Base-by-base conservation (phyloP, 2,113 vertebrate species). In the Campylomormyrus tamandua region DNA sequence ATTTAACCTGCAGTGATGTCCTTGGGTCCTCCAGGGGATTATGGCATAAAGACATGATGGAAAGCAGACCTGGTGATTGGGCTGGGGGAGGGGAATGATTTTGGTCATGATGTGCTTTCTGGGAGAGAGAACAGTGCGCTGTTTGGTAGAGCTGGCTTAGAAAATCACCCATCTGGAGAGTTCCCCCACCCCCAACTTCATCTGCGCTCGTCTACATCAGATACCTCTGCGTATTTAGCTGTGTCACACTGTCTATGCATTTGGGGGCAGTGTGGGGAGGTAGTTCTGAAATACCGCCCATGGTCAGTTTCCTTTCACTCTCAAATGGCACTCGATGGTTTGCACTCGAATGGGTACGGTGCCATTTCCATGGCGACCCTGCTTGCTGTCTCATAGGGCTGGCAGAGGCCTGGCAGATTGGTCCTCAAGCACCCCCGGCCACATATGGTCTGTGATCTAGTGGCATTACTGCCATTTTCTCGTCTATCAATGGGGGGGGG, bases 291-390 rank as follows among this genome's bases (percentile, higher is more conserved):
- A 53, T n/a, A 53, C n/a, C 6, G 11, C 50, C 85, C 4, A 93
- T 90, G 89, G 35, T 90, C 77, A 45, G 77, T 48, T 91, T 91
- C 92, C 86, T 90, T 77, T 93, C 87, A 93, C 90, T 92, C 87
- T 92, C 0, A 17, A 89, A 88, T 86, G 39, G 89, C 85, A 90
- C 49, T 50, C 11, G 49, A 13, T 15, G 49, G 87, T 45, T 42
- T 48, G 45, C 42, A n/a, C 21, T 84, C 42, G 24, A n/a, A 84
- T n/a, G 42, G 31, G 42, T 66, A 88, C 48, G 84, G 48, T 62
- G 45, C 83, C 70, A 91, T 93, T 92, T 91, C 92, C 90, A 90
- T 91, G 92, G 91, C 11, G 91, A 91, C 93, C 92, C 17, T 91
- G 27, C 90, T 53, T 80, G 53, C 31, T 88, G 77, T 80, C 88